Evolutionary conservation across 2,113 vertebrate genomes (phyloP).

Genomic region (Conger conger): DNA sequence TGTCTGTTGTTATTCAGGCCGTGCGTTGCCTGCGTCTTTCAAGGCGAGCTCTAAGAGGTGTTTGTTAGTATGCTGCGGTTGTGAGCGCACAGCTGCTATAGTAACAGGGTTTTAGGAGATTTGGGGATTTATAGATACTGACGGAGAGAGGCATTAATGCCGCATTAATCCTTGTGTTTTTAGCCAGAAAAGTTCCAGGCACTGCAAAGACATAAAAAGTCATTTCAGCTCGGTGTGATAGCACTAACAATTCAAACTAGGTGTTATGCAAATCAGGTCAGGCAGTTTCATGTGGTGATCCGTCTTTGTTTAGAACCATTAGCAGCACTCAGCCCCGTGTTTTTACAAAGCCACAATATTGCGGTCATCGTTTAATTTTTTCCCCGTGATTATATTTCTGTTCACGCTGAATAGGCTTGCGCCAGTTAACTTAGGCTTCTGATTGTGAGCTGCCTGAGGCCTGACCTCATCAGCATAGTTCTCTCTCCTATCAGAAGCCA

Average conservation of each 20-base stretch:
- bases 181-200: not conserved
- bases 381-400: not conserved
- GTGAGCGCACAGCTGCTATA: not conserved
- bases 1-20: not conserved
- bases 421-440: not conserved
- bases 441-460: not conserved
- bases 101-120: not conserved
- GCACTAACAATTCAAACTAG: not conserved
- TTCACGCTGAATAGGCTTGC: not conserved
- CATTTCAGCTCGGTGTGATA: not conserved
- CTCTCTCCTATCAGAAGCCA: not conserved
- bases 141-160: not conserved
- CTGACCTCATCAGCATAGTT: not conserved
- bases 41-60: not conserved
- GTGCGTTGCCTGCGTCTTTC: not conserved
- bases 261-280: not conserved
- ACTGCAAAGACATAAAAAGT: not conserved
- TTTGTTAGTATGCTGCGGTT: not conserved
- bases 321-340: not conserved
- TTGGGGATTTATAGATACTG: not conserved
- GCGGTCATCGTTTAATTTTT: not conserved
- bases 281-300: not conserved
- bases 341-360: slow-evolving; percentile 6
- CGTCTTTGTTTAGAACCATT: not conserved
- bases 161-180: not conserved